Conservation (phyloP, 2,888 invertebrate genomes). For the Mimas tiliae region DNA sequence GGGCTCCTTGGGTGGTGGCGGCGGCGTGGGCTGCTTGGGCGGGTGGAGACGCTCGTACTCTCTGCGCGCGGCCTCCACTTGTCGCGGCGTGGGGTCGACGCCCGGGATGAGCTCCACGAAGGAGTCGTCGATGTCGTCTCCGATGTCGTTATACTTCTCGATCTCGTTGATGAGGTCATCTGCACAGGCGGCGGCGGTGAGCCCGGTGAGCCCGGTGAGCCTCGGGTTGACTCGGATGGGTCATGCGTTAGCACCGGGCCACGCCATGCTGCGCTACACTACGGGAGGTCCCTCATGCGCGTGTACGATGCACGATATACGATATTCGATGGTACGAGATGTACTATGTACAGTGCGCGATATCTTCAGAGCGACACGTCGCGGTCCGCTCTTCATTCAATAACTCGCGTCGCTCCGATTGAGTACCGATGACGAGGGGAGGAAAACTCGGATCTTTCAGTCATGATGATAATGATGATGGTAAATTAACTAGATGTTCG, state of each 20-base stretch:
- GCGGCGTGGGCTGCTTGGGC: conserved; percentile 39
- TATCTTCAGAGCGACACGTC: conserved; percentile 3
- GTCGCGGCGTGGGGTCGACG: conserved; percentile 75
- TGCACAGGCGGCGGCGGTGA: conserved; percentile 73
- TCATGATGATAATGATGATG: conserved; percentile 44
- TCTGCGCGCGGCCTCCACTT: conserved; percentile 61
- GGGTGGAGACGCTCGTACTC: conserved; percentile 58
- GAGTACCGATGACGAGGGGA: conserved; percentile 21
- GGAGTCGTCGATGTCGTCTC: conserved; percentile 96
- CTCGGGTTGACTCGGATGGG: conserved; percentile 36
- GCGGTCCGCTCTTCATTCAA: not conserved
- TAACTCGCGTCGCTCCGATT: not conserved
- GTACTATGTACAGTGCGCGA: conserved; percentile 50
- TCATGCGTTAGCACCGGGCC: conserved; percentile 56
- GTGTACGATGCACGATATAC: conserved; percentile 49
- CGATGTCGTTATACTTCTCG: conserved; percentile 96
- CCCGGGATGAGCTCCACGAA: conserved; percentile 92
- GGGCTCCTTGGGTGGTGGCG: conserved; percentile 51
- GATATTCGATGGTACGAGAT: conserved; percentile 54
- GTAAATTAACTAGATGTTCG: conserved; percentile 40
- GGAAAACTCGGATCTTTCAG: conserved; percentile 24
- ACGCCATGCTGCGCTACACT: conserved; percentile 56
- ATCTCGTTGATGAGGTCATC: conserved; percentile 94
- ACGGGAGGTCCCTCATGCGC: conserved; percentile 46
- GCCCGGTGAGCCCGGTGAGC: conserved; percentile 49